Conservation (phyloP, 2,888 invertebrate species). For the Pseudanteris insignis region DNA sequence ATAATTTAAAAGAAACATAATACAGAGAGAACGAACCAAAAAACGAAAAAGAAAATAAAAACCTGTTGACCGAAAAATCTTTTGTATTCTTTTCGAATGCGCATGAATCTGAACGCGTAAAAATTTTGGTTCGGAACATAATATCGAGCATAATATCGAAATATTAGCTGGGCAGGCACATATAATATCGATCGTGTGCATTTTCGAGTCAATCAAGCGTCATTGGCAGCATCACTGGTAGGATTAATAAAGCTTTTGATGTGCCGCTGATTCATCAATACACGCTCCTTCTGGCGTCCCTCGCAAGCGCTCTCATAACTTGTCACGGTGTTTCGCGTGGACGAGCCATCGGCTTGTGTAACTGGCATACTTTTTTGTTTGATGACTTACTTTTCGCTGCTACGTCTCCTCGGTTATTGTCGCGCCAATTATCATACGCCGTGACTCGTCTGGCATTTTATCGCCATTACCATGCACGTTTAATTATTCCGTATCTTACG, state of each 20-base stretch:
- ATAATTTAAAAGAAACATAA: too few relatives aligned
- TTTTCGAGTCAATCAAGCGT: conserved; percentile 49
- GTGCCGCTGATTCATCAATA: conserved; percentile 46
- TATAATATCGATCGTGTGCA: conserved; percentile 44
- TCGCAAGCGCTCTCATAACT: conserved; percentile 57
- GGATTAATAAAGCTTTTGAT: conserved; percentile 49
- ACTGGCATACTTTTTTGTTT: conserved; percentile 51
- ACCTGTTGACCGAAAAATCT: background rate
- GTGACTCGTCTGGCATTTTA: conserved; percentile 33
- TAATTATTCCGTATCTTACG: conserved; percentile 18
- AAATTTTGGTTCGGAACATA: conserved; percentile 29
- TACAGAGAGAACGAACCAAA: too few relatives aligned
- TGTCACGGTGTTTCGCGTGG: conserved; percentile 60
- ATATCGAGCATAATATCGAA: conserved; percentile 31
- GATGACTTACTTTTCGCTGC: conserved; percentile 41
- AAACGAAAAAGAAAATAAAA: too few relatives aligned
- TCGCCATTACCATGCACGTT: conserved; percentile 24
- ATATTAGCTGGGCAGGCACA: too few relatives aligned
- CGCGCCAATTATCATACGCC: conserved; percentile 34
- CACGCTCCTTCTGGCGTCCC: conserved; percentile 43
- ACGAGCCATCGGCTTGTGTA: conserved; percentile 60
- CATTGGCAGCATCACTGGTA: conserved; percentile 44
- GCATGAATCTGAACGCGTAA: conserved; percentile 1
- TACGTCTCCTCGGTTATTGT: conserved; percentile 35
- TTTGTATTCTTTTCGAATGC: conserved; percentile 19